Conservation (phyloP, 2,888 invertebrate species). For the Stenchaetothrips biformis region DNA sequence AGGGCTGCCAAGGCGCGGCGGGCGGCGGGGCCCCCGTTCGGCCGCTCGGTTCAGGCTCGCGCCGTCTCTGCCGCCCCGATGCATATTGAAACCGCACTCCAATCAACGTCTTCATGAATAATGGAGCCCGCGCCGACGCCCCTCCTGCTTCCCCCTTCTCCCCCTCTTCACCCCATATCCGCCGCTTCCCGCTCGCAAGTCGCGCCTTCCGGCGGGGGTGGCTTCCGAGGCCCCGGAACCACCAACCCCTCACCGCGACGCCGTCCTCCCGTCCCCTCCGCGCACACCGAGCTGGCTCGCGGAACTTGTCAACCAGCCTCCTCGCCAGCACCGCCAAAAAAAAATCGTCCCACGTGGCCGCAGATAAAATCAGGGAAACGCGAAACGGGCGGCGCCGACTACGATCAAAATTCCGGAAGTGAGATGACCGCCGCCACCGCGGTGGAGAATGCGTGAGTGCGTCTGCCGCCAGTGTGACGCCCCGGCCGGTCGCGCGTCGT, state of each 20-base stretch:
- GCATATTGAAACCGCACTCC: neutral
- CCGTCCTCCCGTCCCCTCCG: neutral
- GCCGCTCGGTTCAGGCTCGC: neutral
- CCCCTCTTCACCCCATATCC: too few relatives aligned
- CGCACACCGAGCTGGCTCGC: neutral
- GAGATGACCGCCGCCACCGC: neutral
- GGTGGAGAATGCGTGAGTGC: neutral
- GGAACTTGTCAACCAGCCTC: neutral
- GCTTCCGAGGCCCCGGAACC: neutral
- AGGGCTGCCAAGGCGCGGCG: neutral
- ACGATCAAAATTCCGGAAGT: neutral
- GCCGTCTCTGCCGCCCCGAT: neutral
- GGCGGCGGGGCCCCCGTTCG: neutral
- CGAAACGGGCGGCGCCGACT: neutral
- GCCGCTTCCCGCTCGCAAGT: too few relatives aligned
- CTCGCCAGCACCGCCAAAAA: neutral
- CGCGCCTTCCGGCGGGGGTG: neutral
- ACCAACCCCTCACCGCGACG: neutral
- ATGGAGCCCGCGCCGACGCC: neutral
- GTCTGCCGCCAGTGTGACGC: too few relatives aligned
- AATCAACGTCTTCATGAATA: slow-evolving; percentile 5
- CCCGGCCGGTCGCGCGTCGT: too few relatives aligned
- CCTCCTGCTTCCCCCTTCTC: too few relatives aligned
- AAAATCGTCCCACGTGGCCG: neutral
- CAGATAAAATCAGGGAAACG: neutral